These are phyloP conservation scores for Spinus pinus DNA, from an alignment of 2,797 vertebrate genomes.

Conservation along the genomic window DNA sequence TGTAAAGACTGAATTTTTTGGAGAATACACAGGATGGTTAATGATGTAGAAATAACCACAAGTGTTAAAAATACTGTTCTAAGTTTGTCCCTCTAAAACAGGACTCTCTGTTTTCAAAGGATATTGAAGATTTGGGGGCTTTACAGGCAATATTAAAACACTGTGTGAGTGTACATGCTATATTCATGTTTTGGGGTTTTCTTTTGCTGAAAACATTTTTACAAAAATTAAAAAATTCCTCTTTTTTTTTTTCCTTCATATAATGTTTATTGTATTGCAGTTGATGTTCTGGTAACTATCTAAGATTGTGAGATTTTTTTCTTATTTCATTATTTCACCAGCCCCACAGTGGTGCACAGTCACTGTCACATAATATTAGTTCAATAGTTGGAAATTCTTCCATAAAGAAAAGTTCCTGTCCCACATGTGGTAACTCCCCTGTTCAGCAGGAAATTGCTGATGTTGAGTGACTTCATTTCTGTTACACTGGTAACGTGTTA, in stretches of 20 bases:
- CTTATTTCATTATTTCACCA: not conserved
- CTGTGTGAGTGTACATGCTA: accelerated
- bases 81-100: not conserved
- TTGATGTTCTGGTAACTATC: not conserved
- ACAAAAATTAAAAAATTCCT: not conserved
- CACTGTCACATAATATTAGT: not conserved
- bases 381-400: not conserved
- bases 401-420: not conserved
- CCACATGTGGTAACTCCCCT: not conserved
- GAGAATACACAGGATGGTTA: not conserved
- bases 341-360: not conserved
- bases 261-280: not conserved
- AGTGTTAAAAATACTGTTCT: not conserved
- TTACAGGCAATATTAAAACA: not conserved
- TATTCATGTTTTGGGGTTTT: not conserved
- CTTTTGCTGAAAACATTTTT: not conserved
- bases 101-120: not conserved
- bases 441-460: not conserved
- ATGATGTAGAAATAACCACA: not conserved
- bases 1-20: not conserved
- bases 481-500: not conserved
- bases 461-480: not conserved
- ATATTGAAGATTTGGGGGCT: not conserved
- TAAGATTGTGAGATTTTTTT: not conserved
- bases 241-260: not conserved